phyloP scores from a whole-genome alignment of 2,888 invertebrate species.

The Eupithecia tripunctaria region DNA sequence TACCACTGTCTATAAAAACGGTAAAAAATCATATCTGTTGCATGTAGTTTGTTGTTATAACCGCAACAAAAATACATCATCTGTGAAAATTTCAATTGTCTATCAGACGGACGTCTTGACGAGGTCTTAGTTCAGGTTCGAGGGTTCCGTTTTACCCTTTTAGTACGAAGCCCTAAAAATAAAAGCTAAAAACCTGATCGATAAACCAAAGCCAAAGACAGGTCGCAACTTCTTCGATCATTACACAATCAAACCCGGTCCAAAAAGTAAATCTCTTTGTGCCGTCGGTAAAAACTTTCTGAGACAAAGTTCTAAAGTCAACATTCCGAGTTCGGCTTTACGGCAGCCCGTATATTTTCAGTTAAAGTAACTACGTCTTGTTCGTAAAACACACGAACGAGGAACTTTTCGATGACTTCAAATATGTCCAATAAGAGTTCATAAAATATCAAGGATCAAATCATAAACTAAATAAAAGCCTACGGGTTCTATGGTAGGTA shows the following conservation, averaged over 20 bases:
- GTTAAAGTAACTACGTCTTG: slow-evolving; percentile 14
- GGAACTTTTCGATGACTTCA: not conserved
- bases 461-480: not conserved
- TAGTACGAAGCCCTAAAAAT: no score
- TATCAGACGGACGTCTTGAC: no score
- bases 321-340: slow-evolving; percentile 16
- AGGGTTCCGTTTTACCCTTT: no score
- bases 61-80: no score
- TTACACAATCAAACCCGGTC: slow-evolving; percentile 15
- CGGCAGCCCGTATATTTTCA: slow-evolving; percentile 18
- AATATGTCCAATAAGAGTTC: not conserved
- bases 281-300: slow-evolving; percentile 18
- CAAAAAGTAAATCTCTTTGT: slow-evolving; percentile 13
- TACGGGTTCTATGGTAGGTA: not conserved
- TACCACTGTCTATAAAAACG: no score
- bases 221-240: slow-evolving; percentile 9
- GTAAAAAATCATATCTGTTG: no score
- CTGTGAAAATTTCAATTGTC: no score
- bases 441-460: not conserved
- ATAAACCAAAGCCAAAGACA: not conserved
- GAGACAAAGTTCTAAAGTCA: slow-evolving; percentile 23
- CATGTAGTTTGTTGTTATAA: no score
- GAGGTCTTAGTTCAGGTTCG: no score
- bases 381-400: not conserved
- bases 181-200: not conserved